Base-by-base conservation (phyloP, 2,888 invertebrate species). In the Trichacis sp. region DNA sequence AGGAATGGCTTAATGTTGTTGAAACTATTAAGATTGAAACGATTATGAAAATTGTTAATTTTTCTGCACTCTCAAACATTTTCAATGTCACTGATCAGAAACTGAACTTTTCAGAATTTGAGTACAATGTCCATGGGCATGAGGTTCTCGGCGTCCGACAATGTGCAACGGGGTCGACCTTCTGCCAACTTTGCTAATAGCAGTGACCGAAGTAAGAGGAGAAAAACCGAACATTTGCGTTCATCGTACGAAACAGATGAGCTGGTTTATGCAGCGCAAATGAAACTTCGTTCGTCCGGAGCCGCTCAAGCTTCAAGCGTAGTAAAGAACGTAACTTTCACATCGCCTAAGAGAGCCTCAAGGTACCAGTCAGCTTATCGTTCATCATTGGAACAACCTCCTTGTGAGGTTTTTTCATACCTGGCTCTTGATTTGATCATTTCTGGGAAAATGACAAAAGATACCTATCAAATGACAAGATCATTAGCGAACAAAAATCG, bases 1-100 rank as follows among this genome's bases (percentile, higher is more conserved):
- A 38, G 40, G 11, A 38, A 14, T 38, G 15, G 40, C 40, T 38
- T 11, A 38, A 38, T 38, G 40, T 15, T 38, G 40, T 38, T 38
- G 40, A 38, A 38, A 38, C 40, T 5, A 15, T 38, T 3, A 38
- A 14, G 40, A 11, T 15, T 11, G 11, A 15, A 14, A 3, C 9
- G 9, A 24, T 3, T 38, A 15, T 11, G 3, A 11, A 12, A 15
- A 12, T 12, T 4, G 3, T 15, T 5, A 38, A 38, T 15, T 38
- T 38, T 24, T 24, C 8, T 24, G 8, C 8, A 24, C 8, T 3
- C 3, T 5, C 3, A 24, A 24, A 5, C 24, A 24, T 24, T 24
- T 8, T 5, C 3, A 24, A 24, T 24, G 24, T 24, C 8, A 24
- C 24, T 24, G 24, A 24, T 24, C 8, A 5, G 3, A 8, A 24